Base-by-base conservation (phyloP, 2,113 vertebrate genomes). In the Uria lomvia region DNA sequence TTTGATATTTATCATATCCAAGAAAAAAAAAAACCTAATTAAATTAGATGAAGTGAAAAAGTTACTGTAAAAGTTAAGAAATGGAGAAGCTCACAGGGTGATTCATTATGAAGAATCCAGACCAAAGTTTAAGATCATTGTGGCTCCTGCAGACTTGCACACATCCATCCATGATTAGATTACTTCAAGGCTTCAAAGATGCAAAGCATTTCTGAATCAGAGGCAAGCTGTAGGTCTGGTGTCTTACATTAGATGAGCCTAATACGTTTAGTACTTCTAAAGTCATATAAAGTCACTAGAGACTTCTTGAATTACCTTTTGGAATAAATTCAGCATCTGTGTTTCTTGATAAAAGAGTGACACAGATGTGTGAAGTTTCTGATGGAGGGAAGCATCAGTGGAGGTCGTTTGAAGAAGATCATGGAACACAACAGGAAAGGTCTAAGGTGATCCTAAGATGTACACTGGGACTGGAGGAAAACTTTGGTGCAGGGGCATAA, bases 161-260 rank as follows among this genome's bases (percentile, higher is more conserved):
- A 78, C 49, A 92, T 67, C 88, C 59, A 50, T 42, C 29, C 19
- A 55, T 92, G 22, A 91, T 94, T 88, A 93, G 43, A 96, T 95
- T 95, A 95, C 74, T 95, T 95, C 55, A 91, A 88, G 65, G 40
- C 83, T 97, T 92, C 95, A 86, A 85, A 96, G 82, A 95, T 80
- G 66, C 84, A 95, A 95, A 95, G 42, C 30, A 36, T 76, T 88
- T 95, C 68, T 72, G 76, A 96, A 96, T 97, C 80, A 93, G 92
- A 97, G 42, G 47, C 71, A 88, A 94, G 52, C 67, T 77, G 73
- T 68, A 80, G 63, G 75, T 95, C 90, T 83, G 65, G 42, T 72
- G 91, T 83, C 47, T 83, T 87, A 75, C 74, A 43, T 91, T 86
- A 95, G 62, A 89, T 65, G 22, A 94, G 45, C 52, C 24, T 95